Conservation (phyloP, 1,140 invertebrate genomes). For the Aleiodes sp. region DNA sequence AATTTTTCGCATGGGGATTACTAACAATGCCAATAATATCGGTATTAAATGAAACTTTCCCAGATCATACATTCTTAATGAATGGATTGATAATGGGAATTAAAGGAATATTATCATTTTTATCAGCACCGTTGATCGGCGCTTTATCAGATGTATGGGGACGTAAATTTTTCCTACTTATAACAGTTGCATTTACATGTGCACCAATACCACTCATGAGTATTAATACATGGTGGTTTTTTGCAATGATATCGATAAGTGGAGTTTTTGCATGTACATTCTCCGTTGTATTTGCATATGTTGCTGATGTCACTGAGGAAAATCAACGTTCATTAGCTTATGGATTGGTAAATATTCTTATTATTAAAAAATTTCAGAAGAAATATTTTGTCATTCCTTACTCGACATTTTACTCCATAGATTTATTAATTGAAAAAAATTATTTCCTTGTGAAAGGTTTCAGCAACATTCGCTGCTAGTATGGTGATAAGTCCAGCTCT, state of each 20-base stretch:
- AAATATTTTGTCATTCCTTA: no score
- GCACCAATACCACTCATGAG: conserved; percentile 98
- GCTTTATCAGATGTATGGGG: conserved; percentile 98
- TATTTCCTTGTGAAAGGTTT: conserved; percentile 72
- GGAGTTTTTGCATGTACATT: conserved; percentile 99
- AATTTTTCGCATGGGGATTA: conserved; percentile 99
- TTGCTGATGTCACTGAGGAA: conserved; percentile 99
- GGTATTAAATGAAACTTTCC: conserved; percentile 97
- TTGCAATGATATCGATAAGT: conserved; percentile 98
- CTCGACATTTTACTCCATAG: no score
- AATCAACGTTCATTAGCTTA: conserved; percentile 95
- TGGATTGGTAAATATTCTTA: conserved; percentile 79
- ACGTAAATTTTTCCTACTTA: conserved; percentile 95
- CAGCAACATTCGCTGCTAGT: conserved; percentile 98
- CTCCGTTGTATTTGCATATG: conserved; percentile 98
- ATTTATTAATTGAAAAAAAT: no score
- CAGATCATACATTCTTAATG: conserved; percentile 98
- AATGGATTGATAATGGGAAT: conserved; percentile 99
- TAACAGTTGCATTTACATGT: conserved; percentile 99
- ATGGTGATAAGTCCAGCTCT: conserved; percentile 97
- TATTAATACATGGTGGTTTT: conserved; percentile 99
- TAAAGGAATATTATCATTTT: conserved; percentile 96
- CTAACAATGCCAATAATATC: conserved; percentile 98
- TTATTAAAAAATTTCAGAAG: background rate
- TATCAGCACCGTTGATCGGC: conserved; percentile 96